Conservation (phyloP, 2,888 invertebrate species). For the Macaria liturata region DNA sequence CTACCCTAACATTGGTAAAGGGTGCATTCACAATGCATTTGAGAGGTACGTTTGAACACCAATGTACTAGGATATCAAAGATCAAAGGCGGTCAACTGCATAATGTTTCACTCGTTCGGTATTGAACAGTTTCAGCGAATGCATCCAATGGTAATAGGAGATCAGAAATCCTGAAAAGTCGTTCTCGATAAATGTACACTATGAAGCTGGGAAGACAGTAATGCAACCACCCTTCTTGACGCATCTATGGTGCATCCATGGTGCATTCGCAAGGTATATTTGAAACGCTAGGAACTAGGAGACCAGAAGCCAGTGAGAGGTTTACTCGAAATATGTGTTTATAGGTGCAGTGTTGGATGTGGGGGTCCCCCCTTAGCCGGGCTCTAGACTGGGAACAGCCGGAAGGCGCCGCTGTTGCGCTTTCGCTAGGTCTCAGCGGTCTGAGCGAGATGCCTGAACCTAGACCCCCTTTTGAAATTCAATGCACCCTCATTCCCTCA, state of each 20-base stretch:
- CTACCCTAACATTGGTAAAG: background rate
- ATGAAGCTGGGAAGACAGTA: too few relatives aligned
- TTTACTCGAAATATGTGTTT: background rate
- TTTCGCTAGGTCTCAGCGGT: slow-evolving; percentile 8
- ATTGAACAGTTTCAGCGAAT: too few relatives aligned
- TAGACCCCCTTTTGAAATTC: slow-evolving; percentile 18
- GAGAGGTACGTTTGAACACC: background rate
- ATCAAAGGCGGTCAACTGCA: background rate
- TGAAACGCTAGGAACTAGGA: background rate
- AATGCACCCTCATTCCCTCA: background rate
- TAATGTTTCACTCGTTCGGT: too few relatives aligned
- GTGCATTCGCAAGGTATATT: background rate
- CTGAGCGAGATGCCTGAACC: slow-evolving; percentile 18
- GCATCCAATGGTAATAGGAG: too few relatives aligned
- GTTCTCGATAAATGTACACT: too few relatives aligned
- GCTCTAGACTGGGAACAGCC: background rate
- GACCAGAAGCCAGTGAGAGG: slow-evolving; percentile 4
- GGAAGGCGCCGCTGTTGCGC: background rate
- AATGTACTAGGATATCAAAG: slow-evolving; percentile 15
- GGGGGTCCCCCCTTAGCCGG: background rate
- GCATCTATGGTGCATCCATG: background rate
- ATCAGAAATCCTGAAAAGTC: too few relatives aligned
- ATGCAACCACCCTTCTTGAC: too few relatives aligned
- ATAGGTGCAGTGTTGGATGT: background rate
- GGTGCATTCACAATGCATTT: background rate